Evolutionary conservation across 2,888 invertebrate genomes (phyloP), one percentile per base, ranked within the genome.

Genomic region (Andrena dorsata): DNA sequence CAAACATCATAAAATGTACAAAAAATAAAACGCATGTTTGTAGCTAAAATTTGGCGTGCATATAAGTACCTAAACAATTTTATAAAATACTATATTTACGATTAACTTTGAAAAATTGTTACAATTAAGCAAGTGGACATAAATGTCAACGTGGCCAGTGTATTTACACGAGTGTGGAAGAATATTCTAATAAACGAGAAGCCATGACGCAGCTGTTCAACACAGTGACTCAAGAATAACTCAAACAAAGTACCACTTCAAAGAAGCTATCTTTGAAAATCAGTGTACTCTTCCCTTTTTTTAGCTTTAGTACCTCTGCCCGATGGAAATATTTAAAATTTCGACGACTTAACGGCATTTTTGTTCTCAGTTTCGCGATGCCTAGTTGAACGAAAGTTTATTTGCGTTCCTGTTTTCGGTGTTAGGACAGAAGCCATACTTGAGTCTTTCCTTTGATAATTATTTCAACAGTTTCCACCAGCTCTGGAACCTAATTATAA

Each of bases 181-280:
- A 58, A 26, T 32, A 63, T 26, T 47, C 32, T 30, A 35, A 70
- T 56, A 72, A 76, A 72, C 41, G 41, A 63, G 16, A 23, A 41
- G 16, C 26, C 51, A 28, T 30, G 58, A 65, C 47, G 70, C 71
- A 60, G 47, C 7, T 26, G 58, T 61, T 65, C 60, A 65, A 69
- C 65, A 81, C 51, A 61, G 30, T 32, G 53, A 28, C 20, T 10
- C 47, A 47, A 66, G 49, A 61, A 47, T 47, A 66, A 53, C 30
- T 78, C 65, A 65, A 70, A 70, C 69, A 79, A 78, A 66, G 41
- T 30, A 2, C 26, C 16, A 26, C 65, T 70, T 80, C 78, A 80
- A 80, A 78, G 80, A 26, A 53, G 70, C 60, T 80, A 80, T 78
- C 70, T 53, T 61, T 61, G 51, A 26, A 30, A 8, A 28, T 13